Base-by-base conservation (phyloP, 2,113 vertebrate species). In the Rhizomys pruinosus region DNA sequence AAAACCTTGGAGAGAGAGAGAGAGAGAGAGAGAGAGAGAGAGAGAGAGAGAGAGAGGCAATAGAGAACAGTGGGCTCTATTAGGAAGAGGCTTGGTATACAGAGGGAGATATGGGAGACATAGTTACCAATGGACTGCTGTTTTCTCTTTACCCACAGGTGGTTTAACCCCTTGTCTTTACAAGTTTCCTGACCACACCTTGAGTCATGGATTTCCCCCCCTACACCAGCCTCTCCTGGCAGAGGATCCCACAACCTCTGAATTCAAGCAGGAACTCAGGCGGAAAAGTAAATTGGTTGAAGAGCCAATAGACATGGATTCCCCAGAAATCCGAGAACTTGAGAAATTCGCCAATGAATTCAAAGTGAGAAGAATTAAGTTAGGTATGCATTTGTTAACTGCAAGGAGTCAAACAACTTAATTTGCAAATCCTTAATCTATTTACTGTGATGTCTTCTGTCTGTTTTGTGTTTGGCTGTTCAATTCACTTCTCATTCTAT, bases 301-400 rank as follows among this genome's bases (percentile, higher is more conserved):
- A 44, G 99, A 99, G 2, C 98, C 98, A 0, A 97, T 99, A 0
- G 98, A 99, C 93, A 99, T 99, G 99, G 99, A 99, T 97, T 99
- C 99, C 52, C 99, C 99, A 0, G 99, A 99, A 98, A 99, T 99
- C 89, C 98, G 99, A 92, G 99, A 99, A 87, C 98, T 99, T 96
- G 99, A 99, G 97, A 99, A 99, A 95, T 99, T 99, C 92, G 99
- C 99, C 93, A 99, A 99, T 1, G 99, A 99, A 94, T 99, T 99
- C 94, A 99, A 99, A 98, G 98, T 99, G 96, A 98, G 99, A 84
- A 98, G 99, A 97, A 99, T 99, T 97, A 99, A 99, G 97, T 98
- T 99, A 59, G 99, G 99, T 99, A 98, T 2, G 98, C 74, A n/a
- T 78, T 95, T 95, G 16, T 63, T 84, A 55, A 76, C 16, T 20